Evolutionary conservation across 2,888 invertebrate genomes (phyloP), one percentile per base, ranked within the genome.

Genomic region (Sminthurinus aureus): DNA sequence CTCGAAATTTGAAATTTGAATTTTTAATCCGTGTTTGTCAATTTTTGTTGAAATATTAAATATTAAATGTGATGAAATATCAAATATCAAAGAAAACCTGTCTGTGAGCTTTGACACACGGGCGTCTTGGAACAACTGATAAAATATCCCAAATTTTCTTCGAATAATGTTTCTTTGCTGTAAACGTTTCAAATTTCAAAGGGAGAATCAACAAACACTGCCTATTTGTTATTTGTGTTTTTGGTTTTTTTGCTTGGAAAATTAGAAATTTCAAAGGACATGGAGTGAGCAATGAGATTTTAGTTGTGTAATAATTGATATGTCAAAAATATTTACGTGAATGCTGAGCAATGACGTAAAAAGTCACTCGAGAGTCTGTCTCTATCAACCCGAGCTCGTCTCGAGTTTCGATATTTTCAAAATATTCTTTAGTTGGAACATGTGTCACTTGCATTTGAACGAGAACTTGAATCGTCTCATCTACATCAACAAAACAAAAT

Each of bases 271-370:
- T 3, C 3, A 64, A 64, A 64, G 2, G 15, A 58, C 58, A 11
- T 58, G 58, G 11, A 15, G n/a, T n/a, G n/a, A n/a, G n/a, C n/a
- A n/a, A n/a, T n/a, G n/a, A n/a, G n/a, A 38, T 38, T 38, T 38
- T 38, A n/a, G n/a, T 38, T 38, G 38, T n/a, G n/a, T n/a, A n/a
- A n/a, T n/a, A n/a, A n/a, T n/a, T n/a, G n/a, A n/a, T n/a, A 38
- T 38, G 38, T 38, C 38, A 38, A 38, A 38, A 38, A 38, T n/a
- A 38, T 38, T 79, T 82, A 83, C 83, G 13, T 13, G 73, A 71
- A 50, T 85, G 84, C 1, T 84, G 78, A 0, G 86, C 87, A 51
- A 87, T 71, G 13, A 87, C 66, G 80, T 86, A 86, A 69, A 86
- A 86, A 18, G 77, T 78, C 1, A 83, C 6, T 6, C 24, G 15